Conservation (phyloP, 2,113 vertebrate species). For the Callionymus lyra region DNA sequence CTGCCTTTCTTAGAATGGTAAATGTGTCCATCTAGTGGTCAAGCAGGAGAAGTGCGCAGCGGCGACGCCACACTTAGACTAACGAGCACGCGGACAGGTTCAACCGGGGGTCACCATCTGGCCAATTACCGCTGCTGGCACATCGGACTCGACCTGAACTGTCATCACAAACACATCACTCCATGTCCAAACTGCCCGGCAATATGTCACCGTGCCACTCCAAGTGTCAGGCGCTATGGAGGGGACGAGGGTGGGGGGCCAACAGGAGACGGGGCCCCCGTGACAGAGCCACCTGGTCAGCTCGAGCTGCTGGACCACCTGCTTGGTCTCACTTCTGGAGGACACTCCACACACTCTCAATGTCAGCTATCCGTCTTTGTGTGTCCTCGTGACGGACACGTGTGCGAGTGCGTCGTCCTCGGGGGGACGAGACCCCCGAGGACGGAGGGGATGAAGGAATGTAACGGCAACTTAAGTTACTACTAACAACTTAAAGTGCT, state of each 20-base stretch:
- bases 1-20: constrained; percentile 47
- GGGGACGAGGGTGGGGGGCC: constrained; percentile 43
- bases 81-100: constrained; percentile 79
- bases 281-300: constrained; percentile 65
- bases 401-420: constrained; percentile 41
- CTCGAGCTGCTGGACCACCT: constrained; percentile 55
- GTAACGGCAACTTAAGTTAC: background rate
- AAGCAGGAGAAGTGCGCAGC: background rate
- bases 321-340: constrained; percentile 46
- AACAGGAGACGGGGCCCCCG: constrained; percentile 47
- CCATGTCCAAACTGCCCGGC: constrained; percentile 60
- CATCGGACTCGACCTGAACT: constrained; percentile 74
- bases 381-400: constrained; percentile 50
- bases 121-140: constrained; percentile 81
- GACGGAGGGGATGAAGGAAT: constrained; percentile 9
- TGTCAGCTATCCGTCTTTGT: constrained; percentile 39
- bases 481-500: no score
- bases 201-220: constrained; percentile 65
- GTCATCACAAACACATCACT: constrained; percentile 77
- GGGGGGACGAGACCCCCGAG: constrained; percentile 24
- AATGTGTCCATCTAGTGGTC: constrained; percentile 73
- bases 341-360: constrained; percentile 45
- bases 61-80: constrained; percentile 54
- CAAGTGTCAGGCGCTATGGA: constrained; percentile 51
- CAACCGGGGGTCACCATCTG: constrained; percentile 86